phyloP scores from a whole-genome alignment of 2,888 invertebrate species.

The Epistrophella euchroma region DNA sequence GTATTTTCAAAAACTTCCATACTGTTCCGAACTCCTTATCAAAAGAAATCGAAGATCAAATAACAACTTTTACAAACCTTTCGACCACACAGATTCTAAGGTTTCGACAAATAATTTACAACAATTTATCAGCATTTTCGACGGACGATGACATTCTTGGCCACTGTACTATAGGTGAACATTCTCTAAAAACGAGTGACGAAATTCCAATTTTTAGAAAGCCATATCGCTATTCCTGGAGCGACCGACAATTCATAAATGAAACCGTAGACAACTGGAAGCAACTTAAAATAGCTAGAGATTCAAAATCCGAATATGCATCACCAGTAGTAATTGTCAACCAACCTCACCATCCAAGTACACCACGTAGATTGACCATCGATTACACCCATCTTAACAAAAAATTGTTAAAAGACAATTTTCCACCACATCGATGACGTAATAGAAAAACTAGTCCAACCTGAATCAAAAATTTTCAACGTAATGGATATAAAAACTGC shows the following conservation, averaged over 20 bases:
- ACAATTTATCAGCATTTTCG: constrained; percentile 12
- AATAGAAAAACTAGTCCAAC: too few species aligned
- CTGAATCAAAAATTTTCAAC: background rate
- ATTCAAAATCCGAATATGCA: constrained; percentile 32
- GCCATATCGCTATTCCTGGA: background rate
- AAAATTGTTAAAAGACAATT: constrained; percentile 23
- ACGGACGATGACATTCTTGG: constrained; percentile 14
- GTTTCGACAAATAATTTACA: constrained; percentile 9
- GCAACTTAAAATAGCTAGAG: constrained; percentile 22
- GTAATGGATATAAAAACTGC: background rate
- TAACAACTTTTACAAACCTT: constrained; percentile 7
- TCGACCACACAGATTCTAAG: background rate
- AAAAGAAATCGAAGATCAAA: constrained; percentile 13
- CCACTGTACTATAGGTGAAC: constrained; percentile 35
- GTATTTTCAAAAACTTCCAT: background rate
- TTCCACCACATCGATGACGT: too few species aligned
- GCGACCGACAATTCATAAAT: background rate
- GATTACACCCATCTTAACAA: constrained; percentile 25
- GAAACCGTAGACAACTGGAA: constrained; percentile 14
- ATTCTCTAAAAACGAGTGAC: background rate
- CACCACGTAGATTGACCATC: constrained; percentile 27
- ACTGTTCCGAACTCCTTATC: background rate
- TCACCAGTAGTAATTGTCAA: constrained; percentile 45
- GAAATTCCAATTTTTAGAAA: background rate
- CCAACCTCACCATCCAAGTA: constrained; percentile 31